phyloP scores from a whole-genome alignment of 2,113 vertebrate species.

The Gadus chalcogrammus region DNA sequence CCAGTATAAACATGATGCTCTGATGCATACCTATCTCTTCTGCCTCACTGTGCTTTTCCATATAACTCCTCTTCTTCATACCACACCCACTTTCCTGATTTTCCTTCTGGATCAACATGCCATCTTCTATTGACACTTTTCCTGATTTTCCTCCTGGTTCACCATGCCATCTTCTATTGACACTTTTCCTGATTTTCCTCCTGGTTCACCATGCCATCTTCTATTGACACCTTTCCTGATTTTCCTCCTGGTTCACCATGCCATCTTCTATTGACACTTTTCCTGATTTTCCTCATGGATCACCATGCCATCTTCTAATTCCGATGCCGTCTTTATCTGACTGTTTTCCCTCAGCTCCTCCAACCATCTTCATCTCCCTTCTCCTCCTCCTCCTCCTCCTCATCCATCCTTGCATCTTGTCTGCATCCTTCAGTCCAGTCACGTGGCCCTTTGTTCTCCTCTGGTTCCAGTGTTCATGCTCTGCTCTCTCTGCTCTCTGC shows the following conservation, averaged over 20 bases:
- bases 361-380: too few species aligned
- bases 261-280: too few species aligned
- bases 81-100: background rate
- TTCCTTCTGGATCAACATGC: too few species aligned
- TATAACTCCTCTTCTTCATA: background rate
- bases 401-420: background rate
- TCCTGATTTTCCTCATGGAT: background rate
- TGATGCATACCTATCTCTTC: background rate
- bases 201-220: too few species aligned
- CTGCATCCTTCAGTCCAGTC: background rate
- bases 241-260: too few species aligned
- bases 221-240: background rate
- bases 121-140: too few species aligned
- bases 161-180: too few species aligned
- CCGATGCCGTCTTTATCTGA: too few species aligned
- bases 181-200: background rate
- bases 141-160: background rate
- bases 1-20: background rate
- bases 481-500: background rate
- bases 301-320: too few species aligned
- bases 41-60: background rate
- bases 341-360: background rate
- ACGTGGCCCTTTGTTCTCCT: background rate
- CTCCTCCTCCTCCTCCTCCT: background rate
- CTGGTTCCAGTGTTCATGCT: background rate